Evolutionary conservation across 2,888 invertebrate species (phyloP).

Genomic region (Pardosa pseudoannulata): DNA sequence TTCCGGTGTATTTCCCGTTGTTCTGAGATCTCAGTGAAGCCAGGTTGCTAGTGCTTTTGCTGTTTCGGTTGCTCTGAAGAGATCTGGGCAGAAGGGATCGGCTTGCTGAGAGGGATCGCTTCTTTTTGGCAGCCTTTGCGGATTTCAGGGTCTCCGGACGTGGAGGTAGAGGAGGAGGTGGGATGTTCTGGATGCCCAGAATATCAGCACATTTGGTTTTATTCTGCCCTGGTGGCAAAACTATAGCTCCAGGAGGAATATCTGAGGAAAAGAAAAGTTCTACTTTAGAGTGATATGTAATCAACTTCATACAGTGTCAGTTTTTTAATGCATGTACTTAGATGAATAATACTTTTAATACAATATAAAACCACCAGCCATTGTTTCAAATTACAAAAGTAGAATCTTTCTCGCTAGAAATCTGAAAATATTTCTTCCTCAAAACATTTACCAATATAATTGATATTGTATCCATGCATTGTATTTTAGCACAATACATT

Average conservation of each 20-base stretch:
- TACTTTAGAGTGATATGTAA: too few species aligned
- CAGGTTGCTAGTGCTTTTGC: constrained; percentile 7
- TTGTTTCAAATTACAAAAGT: too few species aligned
- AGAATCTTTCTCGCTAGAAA: too few species aligned
- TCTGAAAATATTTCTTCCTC: too few species aligned
- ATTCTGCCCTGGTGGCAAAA: constrained; percentile 52
- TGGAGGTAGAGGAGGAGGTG: constrained; percentile 40
- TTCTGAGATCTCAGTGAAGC: not conserved
- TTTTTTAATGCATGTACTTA: not conserved
- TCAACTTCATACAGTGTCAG: not conserved
- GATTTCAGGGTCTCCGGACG: constrained; percentile 13
- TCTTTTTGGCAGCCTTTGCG: constrained; percentile 25
- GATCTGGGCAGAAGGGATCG: constrained; percentile 48
- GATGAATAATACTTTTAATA: not conserved
- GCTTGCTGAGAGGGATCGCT: constrained; percentile 35
- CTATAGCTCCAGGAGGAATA: constrained; percentile 41
- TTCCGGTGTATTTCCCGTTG: constrained; percentile 18
- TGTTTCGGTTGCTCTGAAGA: constrained; percentile 18
- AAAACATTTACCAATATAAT: too few species aligned
- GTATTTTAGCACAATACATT: too few species aligned
- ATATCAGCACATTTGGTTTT: constrained; percentile 58
- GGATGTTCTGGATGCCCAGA: constrained; percentile 40
- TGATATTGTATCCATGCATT: too few species aligned
- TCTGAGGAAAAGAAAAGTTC: not conserved
- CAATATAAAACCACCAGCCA: too few species aligned